Percentiles rank a stretch among this genome's conserved stretches.
phyloP scores from a whole-genome alignment of 2,797 vertebrate species.

The Lophius americanus region DNA sequence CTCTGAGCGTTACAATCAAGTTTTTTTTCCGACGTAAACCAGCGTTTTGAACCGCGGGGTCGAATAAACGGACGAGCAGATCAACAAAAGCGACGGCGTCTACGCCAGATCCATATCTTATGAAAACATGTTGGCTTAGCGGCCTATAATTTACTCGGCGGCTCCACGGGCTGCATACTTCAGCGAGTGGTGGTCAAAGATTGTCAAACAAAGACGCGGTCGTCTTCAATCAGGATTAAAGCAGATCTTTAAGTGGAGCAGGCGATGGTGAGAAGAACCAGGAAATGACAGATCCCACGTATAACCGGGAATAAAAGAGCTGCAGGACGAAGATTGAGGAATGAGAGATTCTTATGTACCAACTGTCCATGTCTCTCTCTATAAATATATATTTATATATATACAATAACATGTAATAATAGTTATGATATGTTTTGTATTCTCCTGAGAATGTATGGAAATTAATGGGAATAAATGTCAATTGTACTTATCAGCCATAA shows the following conservation, averaged over 20 bases:
- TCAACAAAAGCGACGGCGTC: slow-evolving; percentile 37
- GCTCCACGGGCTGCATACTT: slow-evolving; percentile 23
- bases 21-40: too few species aligned
- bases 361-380: neutral
- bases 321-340: neutral
- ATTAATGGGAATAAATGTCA: too few species aligned
- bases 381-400: too few species aligned
- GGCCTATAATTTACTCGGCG: slow-evolving; percentile 37
- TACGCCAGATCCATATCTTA: slow-evolving; percentile 15
- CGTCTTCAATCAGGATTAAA: slow-evolving; percentile 59
- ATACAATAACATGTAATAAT: too few species aligned
- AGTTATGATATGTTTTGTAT: too few species aligned
- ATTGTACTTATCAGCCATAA: too few species aligned
- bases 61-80: slow-evolving; percentile 37
- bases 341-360: neutral
- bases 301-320: neutral
- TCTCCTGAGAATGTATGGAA: too few species aligned
- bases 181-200: slow-evolving; percentile 31
- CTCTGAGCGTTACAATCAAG: too few species aligned
- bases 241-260: slow-evolving; percentile 17
- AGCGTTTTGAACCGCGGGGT: neutral
- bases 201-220: slow-evolving; percentile 46
- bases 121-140: slow-evolving; percentile 39
- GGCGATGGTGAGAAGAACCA: slow-evolving; percentile 40
- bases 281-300: slow-evolving; percentile 8